Evolutionary conservation across 2,888 invertebrate species (phyloP), one percentile per base, ranked within the genome.

Genomic region (Leptinotarsa juncta): DNA sequence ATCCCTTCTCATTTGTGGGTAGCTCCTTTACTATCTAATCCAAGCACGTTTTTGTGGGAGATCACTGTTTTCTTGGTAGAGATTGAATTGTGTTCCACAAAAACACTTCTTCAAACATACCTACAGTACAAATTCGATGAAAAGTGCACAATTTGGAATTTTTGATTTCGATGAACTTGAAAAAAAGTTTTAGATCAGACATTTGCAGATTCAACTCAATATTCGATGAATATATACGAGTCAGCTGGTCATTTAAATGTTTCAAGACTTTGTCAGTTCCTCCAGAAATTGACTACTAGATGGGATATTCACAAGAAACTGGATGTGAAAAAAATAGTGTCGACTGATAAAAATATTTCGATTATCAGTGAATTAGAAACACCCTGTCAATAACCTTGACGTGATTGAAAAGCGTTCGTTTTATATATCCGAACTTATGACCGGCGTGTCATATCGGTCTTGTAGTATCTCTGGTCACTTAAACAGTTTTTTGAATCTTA

Each of bases 361-460:
- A 62, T 42, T 62, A 5, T 26, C 62, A 42, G 62, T 32, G 32
- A 32, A 62, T 62, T 42, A n/a, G n/a, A 18, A 16, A 62, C 62
- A 62, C 32, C 62, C 62, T 42, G 26, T 62, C 62, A 62, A n/a
- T 83, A 85, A 84, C 84, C 84, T 85, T 84, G 83, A 85, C 83
- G 84, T 85, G 86, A 84, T 85, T 85, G 16, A 62, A 69, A 82
- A 82, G 81, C 84, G 84, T 82, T 76, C 83, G 82, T 86, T 86
- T 85, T 85, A 83, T 85, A 85, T 83, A 85, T 82, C 75, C 77
- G 78, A 79, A 77, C 71, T 67, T 70, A 75, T 69, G 77, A 77
- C 76, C 73, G 77, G 72, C 77, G 76, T 65, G 72, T 77, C 65
- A 71, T 77, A 72, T 77, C 70, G 73, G 76, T 42, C 48, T 69